Evolutionary conservation across 2,888 invertebrate species (phyloP).

Genomic region (Ochropacha duplaris): DNA sequence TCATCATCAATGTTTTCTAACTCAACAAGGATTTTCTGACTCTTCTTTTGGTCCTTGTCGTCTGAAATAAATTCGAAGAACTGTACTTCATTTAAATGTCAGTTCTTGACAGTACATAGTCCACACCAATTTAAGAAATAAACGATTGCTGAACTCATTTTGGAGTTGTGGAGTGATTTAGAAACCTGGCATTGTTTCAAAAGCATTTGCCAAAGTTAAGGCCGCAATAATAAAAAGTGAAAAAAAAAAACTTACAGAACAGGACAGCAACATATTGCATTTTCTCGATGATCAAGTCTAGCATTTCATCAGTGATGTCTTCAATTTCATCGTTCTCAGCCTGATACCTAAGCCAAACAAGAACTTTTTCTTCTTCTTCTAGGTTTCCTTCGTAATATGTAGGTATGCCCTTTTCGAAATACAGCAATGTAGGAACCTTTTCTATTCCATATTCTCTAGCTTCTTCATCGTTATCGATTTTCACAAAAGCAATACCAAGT

Average conservation of each 20-base stretch:
- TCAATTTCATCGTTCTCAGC: slow-evolving; percentile 95
- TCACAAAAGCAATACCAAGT: slow-evolving; percentile 94
- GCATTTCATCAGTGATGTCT: slow-evolving; percentile 97
- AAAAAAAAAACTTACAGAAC: slow-evolving; percentile 89
- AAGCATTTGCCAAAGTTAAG: slow-evolving; percentile 44
- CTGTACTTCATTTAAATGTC: slow-evolving; percentile 81
- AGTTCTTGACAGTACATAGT: slow-evolving; percentile 64
- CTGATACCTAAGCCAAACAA: slow-evolving; percentile 93
- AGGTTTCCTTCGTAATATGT: slow-evolving; percentile 91
- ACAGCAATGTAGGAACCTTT: slow-evolving; percentile 92
- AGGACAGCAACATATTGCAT: slow-evolving; percentile 94
- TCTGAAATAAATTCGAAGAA: slow-evolving; percentile 84
- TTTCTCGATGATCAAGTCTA: slow-evolving; percentile 93
- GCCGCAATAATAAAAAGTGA: slow-evolving; percentile 15
- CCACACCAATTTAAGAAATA: slow-evolving; percentile 36
- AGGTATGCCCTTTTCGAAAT: slow-evolving; percentile 90
- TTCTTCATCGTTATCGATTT: slow-evolving; percentile 95
- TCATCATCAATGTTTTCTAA: slow-evolving; percentile 97
- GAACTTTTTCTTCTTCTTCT: slow-evolving; percentile 94
- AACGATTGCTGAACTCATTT: slow-evolving; percentile 25
- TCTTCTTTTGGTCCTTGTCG: slow-evolving; percentile 95
- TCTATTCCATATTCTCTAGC: slow-evolving; percentile 96
- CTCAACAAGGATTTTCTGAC: slow-evolving; percentile 91
- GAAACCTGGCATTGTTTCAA: slow-evolving; percentile 60
- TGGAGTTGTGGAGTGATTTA: slow-evolving; percentile 36